phyloP scores from a whole-genome alignment of 2,113 vertebrate species.

The Amphiprion ocellaris region DNA sequence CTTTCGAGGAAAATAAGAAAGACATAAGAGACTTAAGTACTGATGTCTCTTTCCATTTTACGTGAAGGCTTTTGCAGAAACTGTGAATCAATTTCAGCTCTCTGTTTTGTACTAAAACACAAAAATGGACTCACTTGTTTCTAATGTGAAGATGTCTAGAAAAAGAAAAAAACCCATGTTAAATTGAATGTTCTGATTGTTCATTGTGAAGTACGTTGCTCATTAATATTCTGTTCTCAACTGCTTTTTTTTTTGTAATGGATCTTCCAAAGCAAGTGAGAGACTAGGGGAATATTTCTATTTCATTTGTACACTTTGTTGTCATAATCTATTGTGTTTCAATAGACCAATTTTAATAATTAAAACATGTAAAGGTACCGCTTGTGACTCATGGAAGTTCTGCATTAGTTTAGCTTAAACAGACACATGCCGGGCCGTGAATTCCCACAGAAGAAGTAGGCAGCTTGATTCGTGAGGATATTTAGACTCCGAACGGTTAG shows the following conservation, averaged over 20 bases:
- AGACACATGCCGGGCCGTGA: not conserved
- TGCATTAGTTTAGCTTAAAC: slow-evolving; percentile 12
- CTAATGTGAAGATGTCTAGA: slow-evolving; percentile 82
- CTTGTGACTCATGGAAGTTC: slow-evolving; percentile 31
- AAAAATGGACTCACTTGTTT: slow-evolving; percentile 74
- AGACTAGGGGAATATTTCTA: slow-evolving; percentile 80
- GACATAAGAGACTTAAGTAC: slow-evolving; percentile 19
- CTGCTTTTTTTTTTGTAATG: slow-evolving; percentile 76
- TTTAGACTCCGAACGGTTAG: not conserved
- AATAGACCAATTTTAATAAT: slow-evolving; percentile 88
- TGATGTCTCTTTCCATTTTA: slow-evolving; percentile 65
- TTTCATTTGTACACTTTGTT: slow-evolving; percentile 88
- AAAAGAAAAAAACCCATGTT: slow-evolving; percentile 67
- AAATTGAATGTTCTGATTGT: slow-evolving; percentile 83
- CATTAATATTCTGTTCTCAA: slow-evolving; percentile 74
- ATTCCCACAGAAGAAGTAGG: too few relatives aligned
- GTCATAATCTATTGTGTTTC: slow-evolving; percentile 88
- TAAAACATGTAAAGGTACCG: slow-evolving; percentile 84
- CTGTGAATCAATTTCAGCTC: slow-evolving; percentile 78
- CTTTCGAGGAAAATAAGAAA: slow-evolving; percentile 44
- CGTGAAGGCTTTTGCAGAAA: slow-evolving; percentile 76
- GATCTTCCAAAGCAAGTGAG: slow-evolving; percentile 84
- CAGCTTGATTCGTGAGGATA: slow-evolving; percentile 3
- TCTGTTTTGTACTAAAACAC: slow-evolving; percentile 73
- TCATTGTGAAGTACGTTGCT: slow-evolving; percentile 85